Evolutionary conservation across 2,888 invertebrate species (phyloP).

Genomic region (Macropis europaea): DNA sequence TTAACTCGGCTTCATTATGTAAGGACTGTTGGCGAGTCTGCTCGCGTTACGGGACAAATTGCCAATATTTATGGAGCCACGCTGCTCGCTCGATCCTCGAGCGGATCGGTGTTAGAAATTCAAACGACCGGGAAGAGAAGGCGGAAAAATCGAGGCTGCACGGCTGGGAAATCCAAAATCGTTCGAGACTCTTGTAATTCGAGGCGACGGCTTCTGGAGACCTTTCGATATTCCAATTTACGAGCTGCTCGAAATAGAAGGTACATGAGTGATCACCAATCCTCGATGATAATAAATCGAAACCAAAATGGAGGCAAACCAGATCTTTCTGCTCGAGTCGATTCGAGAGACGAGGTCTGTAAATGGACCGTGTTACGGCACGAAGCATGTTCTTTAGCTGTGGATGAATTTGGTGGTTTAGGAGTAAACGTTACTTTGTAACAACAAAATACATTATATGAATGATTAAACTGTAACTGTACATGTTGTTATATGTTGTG

Average conservation of each 20-base stretch:
- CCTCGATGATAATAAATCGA: neutral
- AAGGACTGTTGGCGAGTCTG: slow-evolving; percentile 32
- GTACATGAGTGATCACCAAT: neutral
- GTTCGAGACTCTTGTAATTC: neutral
- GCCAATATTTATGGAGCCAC: slow-evolving; percentile 51
- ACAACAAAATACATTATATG: too few relatives aligned
- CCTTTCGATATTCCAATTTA: too few relatives aligned
- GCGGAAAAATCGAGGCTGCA: neutral
- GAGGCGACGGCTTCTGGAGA: too few relatives aligned
- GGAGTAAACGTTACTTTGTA: too few relatives aligned
- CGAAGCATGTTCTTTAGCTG: too few relatives aligned
- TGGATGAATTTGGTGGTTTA: too few relatives aligned
- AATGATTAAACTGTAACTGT: too few relatives aligned
- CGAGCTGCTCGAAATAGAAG: too few relatives aligned
- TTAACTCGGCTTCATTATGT: slow-evolving; percentile 33
- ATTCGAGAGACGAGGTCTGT: neutral
- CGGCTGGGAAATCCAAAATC: neutral
- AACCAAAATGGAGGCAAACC: neutral
- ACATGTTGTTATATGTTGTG: too few relatives aligned
- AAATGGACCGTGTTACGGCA: neutral
- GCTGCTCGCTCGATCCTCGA: slow-evolving; percentile 2
- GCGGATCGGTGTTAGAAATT: slow-evolving; percentile 5
- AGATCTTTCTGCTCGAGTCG: too few relatives aligned
- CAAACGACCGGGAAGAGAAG: neutral
- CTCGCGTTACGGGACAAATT: slow-evolving; percentile 48